These are phyloP conservation scores for Symphodus melops DNA, from an alignment of 2,113 vertebrate species.

Conservation along the genomic window DNA sequence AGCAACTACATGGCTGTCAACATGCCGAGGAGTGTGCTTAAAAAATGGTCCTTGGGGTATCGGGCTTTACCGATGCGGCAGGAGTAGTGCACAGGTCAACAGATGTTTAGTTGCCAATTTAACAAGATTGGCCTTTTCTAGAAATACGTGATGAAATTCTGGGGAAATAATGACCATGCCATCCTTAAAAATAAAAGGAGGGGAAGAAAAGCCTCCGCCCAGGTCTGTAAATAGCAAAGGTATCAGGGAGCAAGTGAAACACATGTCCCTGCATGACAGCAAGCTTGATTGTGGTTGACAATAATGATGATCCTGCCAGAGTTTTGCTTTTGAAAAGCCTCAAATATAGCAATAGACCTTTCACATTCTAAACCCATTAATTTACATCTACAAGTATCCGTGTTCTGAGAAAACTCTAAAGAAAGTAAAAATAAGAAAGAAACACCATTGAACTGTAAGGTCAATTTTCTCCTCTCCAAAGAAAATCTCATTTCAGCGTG, in stretches of 20 bases:
- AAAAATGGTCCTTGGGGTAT: constrained; percentile 31
- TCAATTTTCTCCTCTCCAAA: constrained; percentile 55
- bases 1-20: constrained; percentile 55
- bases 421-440: constrained; percentile 4
- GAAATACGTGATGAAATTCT: constrained; percentile 52
- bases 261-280: constrained; percentile 38
- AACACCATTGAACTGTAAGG: constrained; percentile 6
- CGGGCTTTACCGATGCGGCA: constrained; percentile 28
- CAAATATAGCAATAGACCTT: neutral
- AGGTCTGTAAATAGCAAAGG: constrained; percentile 40
- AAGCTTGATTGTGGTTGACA: constrained; percentile 34
- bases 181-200: neutral
- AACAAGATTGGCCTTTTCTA: constrained; percentile 48
- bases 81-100: constrained; percentile 60
- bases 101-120: constrained; percentile 62
- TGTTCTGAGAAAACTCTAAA: neutral
- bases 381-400: neutral
- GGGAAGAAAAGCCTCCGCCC: constrained; percentile 1
- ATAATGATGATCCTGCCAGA: constrained; percentile 11
- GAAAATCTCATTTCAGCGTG: constrained; percentile 52
- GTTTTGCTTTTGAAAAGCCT: neutral
- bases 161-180: constrained; percentile 47
- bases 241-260: constrained; percentile 12
- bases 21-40: constrained; percentile 45
- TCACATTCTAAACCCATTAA: neutral